Evolutionary conservation across 2,113 vertebrate genomes (phyloP).

Genomic region (Rhabdomys dilectus): DNA sequence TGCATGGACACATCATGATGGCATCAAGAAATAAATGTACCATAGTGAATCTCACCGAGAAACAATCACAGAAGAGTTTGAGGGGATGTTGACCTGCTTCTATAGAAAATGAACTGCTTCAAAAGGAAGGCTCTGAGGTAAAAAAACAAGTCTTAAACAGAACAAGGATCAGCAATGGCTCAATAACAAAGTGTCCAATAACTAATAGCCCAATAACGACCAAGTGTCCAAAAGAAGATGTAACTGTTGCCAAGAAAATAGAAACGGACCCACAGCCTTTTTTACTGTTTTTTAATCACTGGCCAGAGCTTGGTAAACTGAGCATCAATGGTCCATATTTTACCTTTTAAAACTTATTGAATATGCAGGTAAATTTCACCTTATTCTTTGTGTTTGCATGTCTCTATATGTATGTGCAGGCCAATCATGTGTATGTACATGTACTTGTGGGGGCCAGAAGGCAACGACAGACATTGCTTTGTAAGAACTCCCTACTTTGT

Average conservation of each 20-base stretch:
- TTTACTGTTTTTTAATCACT: neutral
- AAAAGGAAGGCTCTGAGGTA: neutral
- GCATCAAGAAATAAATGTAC: slow-evolving; percentile 26
- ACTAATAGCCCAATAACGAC: neutral
- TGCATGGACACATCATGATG: neutral
- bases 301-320: neutral
- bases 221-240: neutral
- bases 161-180: neutral
- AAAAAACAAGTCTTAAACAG: neutral
- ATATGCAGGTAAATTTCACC: slow-evolving; percentile 22
- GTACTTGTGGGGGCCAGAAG: neutral
- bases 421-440: too few species aligned
- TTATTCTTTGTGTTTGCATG: neutral
- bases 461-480: neutral
- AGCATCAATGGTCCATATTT: neutral
- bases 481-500: neutral
- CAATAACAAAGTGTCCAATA: neutral
- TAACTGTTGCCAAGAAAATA: neutral
- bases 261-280: neutral
- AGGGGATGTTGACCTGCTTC: neutral
- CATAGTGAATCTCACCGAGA: neutral
- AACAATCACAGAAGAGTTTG: neutral
- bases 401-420: neutral
- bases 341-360: slow-evolving; percentile 3
- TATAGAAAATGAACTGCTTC: neutral